Evolutionary conservation across 2,797 vertebrate species (phyloP).

Genomic region (Alosa sapidissima): DNA sequence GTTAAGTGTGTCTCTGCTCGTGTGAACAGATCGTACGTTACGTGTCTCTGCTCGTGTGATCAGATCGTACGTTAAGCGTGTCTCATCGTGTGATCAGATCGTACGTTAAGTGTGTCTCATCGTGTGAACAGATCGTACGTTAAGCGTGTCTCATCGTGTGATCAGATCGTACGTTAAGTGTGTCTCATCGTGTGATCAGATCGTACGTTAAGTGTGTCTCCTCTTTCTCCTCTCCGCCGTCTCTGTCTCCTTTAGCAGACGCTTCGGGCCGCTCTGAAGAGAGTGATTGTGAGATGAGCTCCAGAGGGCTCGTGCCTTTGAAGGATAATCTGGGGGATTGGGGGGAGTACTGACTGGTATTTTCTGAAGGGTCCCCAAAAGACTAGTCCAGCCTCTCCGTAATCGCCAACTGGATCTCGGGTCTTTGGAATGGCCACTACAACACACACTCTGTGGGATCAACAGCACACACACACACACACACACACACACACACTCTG

Average conservation of each 20-base stretch:
- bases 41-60: no score
- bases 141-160: background rate
- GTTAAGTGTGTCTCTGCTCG: no score
- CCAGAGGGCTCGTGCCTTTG: constrained; percentile 53
- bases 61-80: no score
- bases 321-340: constrained; percentile 59
- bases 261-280: constrained; percentile 42
- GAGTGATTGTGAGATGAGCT: constrained; percentile 47
- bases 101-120: no score
- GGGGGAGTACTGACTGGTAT: constrained; percentile 48
- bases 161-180: no score
- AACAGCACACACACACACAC: no score
- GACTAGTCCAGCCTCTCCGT: constrained; percentile 41
- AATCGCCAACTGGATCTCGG: constrained; percentile 30
- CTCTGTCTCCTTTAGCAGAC: constrained; percentile 43
- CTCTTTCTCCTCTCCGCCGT: background rate
- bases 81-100: no score
- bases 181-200: background rate
- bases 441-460: background rate
- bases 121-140: no score
- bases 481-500: no score
- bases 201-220: no score
- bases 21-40: no score
- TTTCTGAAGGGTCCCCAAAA: constrained; percentile 53
- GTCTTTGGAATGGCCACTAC: background rate